Conservation (phyloP, 2,797 vertebrate species). For the Dermochelys coriacea region DNA sequence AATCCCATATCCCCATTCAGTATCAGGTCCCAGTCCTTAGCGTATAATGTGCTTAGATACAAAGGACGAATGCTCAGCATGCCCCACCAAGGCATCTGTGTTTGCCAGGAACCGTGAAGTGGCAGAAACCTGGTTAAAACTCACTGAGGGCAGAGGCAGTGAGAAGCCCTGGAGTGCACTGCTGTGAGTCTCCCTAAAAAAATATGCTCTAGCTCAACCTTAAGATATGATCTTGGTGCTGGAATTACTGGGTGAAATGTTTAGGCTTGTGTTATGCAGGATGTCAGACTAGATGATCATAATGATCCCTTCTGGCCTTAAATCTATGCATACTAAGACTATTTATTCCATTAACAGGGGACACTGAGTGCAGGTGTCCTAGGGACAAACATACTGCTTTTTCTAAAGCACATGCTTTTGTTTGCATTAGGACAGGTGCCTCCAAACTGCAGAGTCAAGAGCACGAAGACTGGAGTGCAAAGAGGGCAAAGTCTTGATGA, state of each 20-base stretch:
- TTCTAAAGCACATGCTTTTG: background rate
- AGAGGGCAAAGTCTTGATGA: background rate
- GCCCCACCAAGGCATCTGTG: background rate
- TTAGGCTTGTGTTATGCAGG: background rate
- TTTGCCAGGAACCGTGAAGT: background rate
- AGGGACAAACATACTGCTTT: background rate
- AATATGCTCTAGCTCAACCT: too few relatives aligned
- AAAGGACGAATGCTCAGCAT: background rate
- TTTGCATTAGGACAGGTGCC: background rate
- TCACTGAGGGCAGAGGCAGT: background rate
- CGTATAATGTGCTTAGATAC: background rate
- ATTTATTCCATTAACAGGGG: background rate
- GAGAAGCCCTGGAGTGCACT: background rate
- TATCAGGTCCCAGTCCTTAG: too few relatives aligned
- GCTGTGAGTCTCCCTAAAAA: background rate
- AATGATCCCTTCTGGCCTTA: background rate
- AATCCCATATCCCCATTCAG: background rate
- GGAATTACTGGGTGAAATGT: background rate
- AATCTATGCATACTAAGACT: background rate
- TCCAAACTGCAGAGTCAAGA: background rate
- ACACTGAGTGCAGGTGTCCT: background rate
- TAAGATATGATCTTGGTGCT: background rate
- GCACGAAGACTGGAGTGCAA: background rate
- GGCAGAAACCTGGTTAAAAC: background rate
- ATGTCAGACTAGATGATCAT: background rate